A percentile compares a stretch with the other conserved stretches of the same genome.
Conservation (phyloP, 2,113 vertebrate species). For the Paratilapia polleni region DNA sequence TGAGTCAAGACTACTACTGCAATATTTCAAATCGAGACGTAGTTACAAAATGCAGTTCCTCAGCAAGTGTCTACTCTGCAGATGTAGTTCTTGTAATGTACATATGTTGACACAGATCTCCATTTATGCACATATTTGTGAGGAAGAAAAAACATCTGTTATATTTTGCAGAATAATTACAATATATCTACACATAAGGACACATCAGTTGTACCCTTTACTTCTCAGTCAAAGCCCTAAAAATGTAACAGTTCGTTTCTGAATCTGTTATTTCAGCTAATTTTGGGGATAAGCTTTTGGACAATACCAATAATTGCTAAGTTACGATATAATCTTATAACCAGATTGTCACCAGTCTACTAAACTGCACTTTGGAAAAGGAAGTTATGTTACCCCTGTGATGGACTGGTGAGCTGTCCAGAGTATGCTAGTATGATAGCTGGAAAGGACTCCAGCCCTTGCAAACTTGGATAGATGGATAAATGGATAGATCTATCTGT, state of each 20-base stretch:
- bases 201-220: background rate
- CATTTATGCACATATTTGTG: background rate
- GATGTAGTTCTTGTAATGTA: background rate
- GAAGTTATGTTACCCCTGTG: background rate
- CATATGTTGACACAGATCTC: background rate
- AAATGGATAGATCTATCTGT: background rate
- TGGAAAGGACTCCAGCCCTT: background rate
- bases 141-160: background rate
- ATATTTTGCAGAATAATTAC: constrained; percentile 1
- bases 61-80: background rate
- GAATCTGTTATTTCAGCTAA: background rate
- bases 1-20: background rate
- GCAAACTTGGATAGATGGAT: background rate
- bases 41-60: background rate
- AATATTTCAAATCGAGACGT: constrained; percentile 34
- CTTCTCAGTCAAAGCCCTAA: background rate
- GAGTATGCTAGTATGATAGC: background rate
- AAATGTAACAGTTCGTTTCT: background rate
- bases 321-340: background rate
- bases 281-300: background rate
- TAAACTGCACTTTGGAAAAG: background rate
- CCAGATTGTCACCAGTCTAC: background rate
- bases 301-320: background rate
- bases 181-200: background rate
- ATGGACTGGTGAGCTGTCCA: background rate